Conservation (phyloP, 2,113 vertebrate species). For the Collichthys lucidus region DNA sequence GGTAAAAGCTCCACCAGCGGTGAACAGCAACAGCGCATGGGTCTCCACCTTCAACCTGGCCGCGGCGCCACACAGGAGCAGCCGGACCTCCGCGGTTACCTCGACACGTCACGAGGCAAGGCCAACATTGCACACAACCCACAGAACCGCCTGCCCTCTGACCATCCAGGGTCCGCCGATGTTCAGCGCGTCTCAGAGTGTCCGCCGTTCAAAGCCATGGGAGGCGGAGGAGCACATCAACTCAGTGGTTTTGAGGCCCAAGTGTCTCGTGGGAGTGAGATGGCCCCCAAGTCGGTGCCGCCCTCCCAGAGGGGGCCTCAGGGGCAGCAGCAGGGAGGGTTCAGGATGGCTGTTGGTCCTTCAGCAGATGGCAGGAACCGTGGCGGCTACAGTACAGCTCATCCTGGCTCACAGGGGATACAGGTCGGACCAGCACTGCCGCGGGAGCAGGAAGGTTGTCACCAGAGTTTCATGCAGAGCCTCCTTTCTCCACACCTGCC, state of each 20-base stretch:
- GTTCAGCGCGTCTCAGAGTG: slow-evolving; percentile 92
- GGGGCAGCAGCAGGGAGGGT: slow-evolving; percentile 86
- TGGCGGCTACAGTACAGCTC: slow-evolving; percentile 85
- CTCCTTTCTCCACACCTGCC: slow-evolving; percentile 92
- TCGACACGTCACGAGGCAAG: slow-evolving; percentile 93
- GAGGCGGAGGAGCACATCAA: slow-evolving; percentile 78
- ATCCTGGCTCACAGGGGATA: slow-evolving; percentile 87
- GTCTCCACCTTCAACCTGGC: slow-evolving; percentile 89
- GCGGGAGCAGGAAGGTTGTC: slow-evolving; percentile 92
- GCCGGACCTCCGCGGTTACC: slow-evolving; percentile 92
- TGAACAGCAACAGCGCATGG: slow-evolving; percentile 88
- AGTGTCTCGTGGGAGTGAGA: slow-evolving; percentile 91
- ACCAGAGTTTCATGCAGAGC: slow-evolving; percentile 97
- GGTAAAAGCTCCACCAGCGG: slow-evolving; percentile 92
- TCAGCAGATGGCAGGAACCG: slow-evolving; percentile 90
- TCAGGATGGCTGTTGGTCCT: slow-evolving; percentile 88
- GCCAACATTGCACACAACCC: slow-evolving; percentile 88
- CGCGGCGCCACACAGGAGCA: slow-evolving; percentile 88
- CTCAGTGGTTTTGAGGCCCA: slow-evolving; percentile 90
- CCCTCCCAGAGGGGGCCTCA: slow-evolving; percentile 89
- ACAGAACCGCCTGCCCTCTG: slow-evolving; percentile 87
- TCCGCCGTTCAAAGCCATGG: slow-evolving; percentile 90
- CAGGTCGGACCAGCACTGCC: slow-evolving; percentile 86
- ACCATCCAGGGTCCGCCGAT: slow-evolving; percentile 87
- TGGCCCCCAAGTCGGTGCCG: slow-evolving; percentile 85